phyloP scores from a whole-genome alignment of 2,113 vertebrate species.

The Micronisus gabar region DNA sequence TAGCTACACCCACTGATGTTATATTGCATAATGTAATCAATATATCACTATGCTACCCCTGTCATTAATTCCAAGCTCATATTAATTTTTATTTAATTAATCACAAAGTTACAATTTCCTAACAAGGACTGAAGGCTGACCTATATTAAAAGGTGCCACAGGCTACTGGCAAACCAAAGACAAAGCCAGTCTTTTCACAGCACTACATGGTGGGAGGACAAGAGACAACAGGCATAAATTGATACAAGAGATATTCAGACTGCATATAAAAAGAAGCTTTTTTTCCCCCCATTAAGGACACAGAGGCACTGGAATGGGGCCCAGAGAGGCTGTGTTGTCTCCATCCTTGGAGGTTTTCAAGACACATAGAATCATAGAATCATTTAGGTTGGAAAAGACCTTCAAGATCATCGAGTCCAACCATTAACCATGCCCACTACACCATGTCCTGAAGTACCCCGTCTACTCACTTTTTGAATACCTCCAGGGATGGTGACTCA shows the following conservation, averaged over 20 bases:
- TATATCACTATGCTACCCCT: background rate
- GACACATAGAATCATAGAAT: background rate
- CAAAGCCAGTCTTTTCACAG: background rate
- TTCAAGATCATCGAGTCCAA: too few relatives aligned
- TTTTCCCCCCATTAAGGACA: background rate
- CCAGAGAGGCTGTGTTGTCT: background rate
- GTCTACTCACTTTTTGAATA: too few relatives aligned
- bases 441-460: too few relatives aligned
- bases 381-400: too few relatives aligned
- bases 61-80: background rate
- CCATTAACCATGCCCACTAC: too few relatives aligned
- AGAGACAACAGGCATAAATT: background rate
- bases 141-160: conserved; percentile 13
- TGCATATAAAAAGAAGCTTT: background rate
- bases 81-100: conserved; percentile 31
- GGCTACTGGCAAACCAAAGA: background rate
- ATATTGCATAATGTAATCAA: conserved; percentile 13
- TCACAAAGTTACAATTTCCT: conserved; percentile 13
- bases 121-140: conserved; percentile 7
- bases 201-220: background rate
- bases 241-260: background rate
- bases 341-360: background rate
- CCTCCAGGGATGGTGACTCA: too few relatives aligned
- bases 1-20: background rate
- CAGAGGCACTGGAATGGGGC: background rate